Base-by-base conservation (phyloP, 2,888 invertebrate genomes). In the Octodonta nipae region DNA sequence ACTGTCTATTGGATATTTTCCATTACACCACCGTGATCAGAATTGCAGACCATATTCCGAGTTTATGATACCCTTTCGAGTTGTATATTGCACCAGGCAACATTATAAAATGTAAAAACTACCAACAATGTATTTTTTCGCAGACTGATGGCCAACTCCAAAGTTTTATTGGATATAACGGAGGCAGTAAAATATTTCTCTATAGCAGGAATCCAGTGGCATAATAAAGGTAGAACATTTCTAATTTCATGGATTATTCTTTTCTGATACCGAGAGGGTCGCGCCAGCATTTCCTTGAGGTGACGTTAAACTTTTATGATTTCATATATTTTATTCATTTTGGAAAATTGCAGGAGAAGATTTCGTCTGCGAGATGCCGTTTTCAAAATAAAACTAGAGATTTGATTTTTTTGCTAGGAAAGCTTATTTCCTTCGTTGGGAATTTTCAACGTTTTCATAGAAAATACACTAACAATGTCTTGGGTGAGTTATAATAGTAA, bases 101-200 rank as follows among this genome's bases (percentile, higher is more conserved):
- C 56, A 56, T 57, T 57, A 58, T 56, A 57, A 57, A 57, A 55
- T 56, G 56, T 57, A 56, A 56, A 57, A 57, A 58, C 55, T 54
- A 52, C 55, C 54, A 47, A 58, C 58, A 55, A 52, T 56, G 56
- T 58, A 22, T 22, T 22, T 22, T 22, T 22, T 22, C 10, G 22
- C 11, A 4, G 11, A 22, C 22, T 4, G 22, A 22, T 22, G 11
- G 22, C 22, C 4, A 11, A 22, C n/a, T 11, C n/a, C 22, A 22
- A 22, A 22, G 10, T 22, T 22, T 22, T 22, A 22, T 22, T 22
- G 22, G 3, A 4, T 22, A 22, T 22, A 4, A 22, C 22, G 22
- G 11, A 22, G 22, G 22, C 4, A 22, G 22, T 22, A 22, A 22
- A 22, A 22, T 22, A 22, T 22, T 22, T 47, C 35, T 41, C 42